Conservation (phyloP, 64 coral and sea anemone genomes). For the Dendronephthya gigantea region DNA sequence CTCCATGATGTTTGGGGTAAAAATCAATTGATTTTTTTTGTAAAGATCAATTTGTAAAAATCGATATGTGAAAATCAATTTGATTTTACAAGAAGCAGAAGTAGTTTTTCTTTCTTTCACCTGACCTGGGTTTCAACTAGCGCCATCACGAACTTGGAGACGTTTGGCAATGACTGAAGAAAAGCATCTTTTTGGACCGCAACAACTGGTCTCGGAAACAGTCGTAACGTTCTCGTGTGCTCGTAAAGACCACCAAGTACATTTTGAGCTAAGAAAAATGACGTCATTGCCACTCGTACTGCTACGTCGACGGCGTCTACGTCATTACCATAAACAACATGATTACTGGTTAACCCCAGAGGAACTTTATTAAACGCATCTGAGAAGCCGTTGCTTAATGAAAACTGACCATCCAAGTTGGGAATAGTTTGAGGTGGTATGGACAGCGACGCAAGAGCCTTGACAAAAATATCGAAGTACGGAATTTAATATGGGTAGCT, state of each 20-base stretch:
- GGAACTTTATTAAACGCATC: constrained; percentile 8
- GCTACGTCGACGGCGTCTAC: constrained; percentile 87
- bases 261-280: constrained; percentile 60
- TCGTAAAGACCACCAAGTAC: constrained; percentile 66
- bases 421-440: constrained; percentile 4
- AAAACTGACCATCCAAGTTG: constrained; percentile 9
- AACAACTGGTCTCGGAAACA: constrained; percentile 81
- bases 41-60: too few species aligned
- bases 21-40: too few species aligned
- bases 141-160: constrained; percentile 66
- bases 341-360: constrained; percentile 14
- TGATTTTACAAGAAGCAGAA: not conserved
- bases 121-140: constrained; percentile 71
- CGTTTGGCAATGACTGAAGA: constrained; percentile 57
- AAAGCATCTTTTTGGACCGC: constrained; percentile 81
- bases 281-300: constrained; percentile 80
- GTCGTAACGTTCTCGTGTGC: constrained; percentile 66
- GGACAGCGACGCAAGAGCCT: not conserved
- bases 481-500: not conserved
- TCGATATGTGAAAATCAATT: too few species aligned
- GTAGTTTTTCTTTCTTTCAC: not conserved
- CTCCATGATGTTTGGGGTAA: too few species aligned
- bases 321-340: constrained; percentile 80
- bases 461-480: not conserved
- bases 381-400: not conserved